Percentiles rank a stretch among this genome's conserved stretches.
These are phyloP conservation scores for Patella ulyssiponensis DNA, from an alignment of 2,888 invertebrate genomes.

Conservation along the genomic window DNA sequence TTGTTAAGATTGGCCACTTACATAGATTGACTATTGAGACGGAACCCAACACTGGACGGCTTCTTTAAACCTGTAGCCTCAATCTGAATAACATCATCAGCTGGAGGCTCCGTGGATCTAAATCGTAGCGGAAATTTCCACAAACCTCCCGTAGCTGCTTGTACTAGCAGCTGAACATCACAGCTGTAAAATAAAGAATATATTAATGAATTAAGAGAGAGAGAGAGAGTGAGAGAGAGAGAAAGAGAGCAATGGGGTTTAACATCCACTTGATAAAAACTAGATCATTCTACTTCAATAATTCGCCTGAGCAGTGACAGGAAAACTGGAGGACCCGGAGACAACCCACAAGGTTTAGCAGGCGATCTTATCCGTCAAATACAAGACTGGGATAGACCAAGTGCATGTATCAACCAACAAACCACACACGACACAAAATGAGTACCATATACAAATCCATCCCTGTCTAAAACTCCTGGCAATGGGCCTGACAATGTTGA, in stretches of 20 bases:
- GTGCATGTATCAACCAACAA: background rate
- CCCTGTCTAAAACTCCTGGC: background rate
- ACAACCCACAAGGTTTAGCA: no score
- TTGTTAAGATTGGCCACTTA: conserved; percentile 35
- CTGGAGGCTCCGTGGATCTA: conserved; percentile 66
- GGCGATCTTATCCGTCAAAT: no score
- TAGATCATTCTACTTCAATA: no score
- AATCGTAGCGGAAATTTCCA: conserved; percentile 71
- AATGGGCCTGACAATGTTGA: background rate
- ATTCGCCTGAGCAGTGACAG: no score
- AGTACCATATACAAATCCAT: no score
- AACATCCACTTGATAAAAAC: background rate
- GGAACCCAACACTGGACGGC: conserved; percentile 65
- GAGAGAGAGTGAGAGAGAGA: background rate
- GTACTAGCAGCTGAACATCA: conserved; percentile 62
- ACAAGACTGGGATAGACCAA: background rate
- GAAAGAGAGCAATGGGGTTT: no score
- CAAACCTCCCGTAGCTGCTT: conserved; percentile 66
- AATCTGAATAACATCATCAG: conserved; percentile 69
- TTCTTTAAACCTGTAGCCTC: conserved; percentile 69
- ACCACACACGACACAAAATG: no score
- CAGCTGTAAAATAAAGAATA: conserved; percentile 51
- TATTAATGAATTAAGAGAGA: background rate
- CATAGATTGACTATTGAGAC: conserved; percentile 67
- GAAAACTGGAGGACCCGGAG: no score